Percentiles rank a stretch among this genome's conserved stretches.
These are phyloP conservation scores for Sceloporus undulatus DNA, from an alignment of 2,113 vertebrate genomes.

Conservation along the genomic window DNA sequence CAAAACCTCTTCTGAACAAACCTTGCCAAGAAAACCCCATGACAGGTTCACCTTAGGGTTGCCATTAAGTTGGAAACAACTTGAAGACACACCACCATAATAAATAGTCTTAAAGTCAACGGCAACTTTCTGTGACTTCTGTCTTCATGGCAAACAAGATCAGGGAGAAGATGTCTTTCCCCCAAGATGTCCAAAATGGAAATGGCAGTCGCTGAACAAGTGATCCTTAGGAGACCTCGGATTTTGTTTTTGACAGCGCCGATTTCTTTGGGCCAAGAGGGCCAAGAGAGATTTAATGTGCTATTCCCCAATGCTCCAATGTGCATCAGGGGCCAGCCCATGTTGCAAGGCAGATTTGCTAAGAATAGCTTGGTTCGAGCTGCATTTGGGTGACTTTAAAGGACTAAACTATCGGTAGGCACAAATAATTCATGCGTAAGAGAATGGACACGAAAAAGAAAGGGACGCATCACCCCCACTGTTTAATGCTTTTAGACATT, in stretches of 20 bases:
- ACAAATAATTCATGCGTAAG: slow-evolving; percentile 1
- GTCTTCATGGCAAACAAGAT: too few species aligned
- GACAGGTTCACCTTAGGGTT: too few species aligned
- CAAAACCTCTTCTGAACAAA: too few species aligned
- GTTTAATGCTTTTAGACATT: neutral
- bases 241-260: neutral
- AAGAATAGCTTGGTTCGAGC: slow-evolving; percentile 8
- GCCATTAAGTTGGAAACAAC: too few species aligned
- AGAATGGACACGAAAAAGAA: neutral
- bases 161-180: too few species aligned
- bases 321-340: neutral
- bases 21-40: too few species aligned
- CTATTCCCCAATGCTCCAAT: neutral
- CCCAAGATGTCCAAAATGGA: neutral
- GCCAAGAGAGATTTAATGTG: neutral
- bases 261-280: neutral
- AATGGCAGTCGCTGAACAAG: neutral
- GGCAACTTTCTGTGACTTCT: too few species aligned
- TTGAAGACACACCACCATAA: too few species aligned
- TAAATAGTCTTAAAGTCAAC: too few species aligned
- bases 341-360: slow-evolving; percentile 5
- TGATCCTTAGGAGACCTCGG: neutral
- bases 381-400: neutral
- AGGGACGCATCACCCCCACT: neutral
- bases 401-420: neutral